These are phyloP conservation scores for Nerophis ophidion DNA, from an alignment of 2,113 vertebrate genomes.

Conservation along the genomic window DNA sequence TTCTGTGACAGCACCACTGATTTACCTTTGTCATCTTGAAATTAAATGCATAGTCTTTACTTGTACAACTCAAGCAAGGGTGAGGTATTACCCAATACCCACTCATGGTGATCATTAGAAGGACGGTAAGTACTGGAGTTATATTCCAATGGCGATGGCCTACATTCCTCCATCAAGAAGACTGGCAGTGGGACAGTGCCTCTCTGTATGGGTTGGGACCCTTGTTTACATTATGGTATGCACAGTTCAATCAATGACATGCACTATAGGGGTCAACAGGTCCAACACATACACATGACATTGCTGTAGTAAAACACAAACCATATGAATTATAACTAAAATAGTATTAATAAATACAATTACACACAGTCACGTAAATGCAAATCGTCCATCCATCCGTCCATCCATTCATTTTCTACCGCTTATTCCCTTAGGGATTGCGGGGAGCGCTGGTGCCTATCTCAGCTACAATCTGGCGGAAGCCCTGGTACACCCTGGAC, in stretches of 20 bases:
- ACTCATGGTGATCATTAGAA: slow-evolving; percentile 34
- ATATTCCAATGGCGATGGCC: slow-evolving; percentile 64
- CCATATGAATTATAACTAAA: too few species aligned
- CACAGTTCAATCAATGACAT: slow-evolving; percentile 2
- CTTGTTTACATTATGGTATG: neutral
- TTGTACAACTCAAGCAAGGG: too few species aligned
- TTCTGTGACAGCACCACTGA: too few species aligned
- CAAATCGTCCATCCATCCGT: too few species aligned
- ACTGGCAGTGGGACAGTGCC: slow-evolving; percentile 21
- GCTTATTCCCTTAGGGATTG: too few species aligned
- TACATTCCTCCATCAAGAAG: slow-evolving; percentile 52
- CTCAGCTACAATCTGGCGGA: too few species aligned
- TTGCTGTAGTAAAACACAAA: too few species aligned
- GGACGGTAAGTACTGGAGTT: slow-evolving; percentile 47
- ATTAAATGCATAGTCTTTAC: too few species aligned
- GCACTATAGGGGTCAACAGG: neutral
- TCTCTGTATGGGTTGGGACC: slow-evolving; percentile 1
- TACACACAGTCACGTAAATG: neutral
- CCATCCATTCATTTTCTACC: too few species aligned
- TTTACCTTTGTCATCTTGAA: too few species aligned
- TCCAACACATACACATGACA: neutral
- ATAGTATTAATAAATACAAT: neutral
- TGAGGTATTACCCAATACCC: slow-evolving; percentile 8
- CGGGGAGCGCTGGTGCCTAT: too few species aligned
- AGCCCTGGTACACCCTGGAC: too few species aligned